A percentile compares a stretch with the other conserved stretches of the same genome.
These are phyloP conservation scores for Poecilia velifera DNA, from an alignment of 2,797 vertebrate species.

Conservation along the genomic window DNA sequence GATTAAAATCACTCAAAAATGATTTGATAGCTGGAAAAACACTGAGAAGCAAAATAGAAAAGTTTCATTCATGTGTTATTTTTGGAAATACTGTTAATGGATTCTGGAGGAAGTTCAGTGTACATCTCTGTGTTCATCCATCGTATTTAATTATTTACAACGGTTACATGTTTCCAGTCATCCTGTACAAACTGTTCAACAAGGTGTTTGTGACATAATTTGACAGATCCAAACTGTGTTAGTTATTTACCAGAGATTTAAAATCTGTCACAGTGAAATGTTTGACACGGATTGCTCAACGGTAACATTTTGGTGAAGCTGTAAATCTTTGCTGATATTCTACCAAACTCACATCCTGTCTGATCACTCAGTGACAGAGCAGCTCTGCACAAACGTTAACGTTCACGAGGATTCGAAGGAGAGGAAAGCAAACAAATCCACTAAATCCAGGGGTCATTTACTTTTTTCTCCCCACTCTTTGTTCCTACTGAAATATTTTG, in stretches of 20 bases:
- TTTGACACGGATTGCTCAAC: neutral
- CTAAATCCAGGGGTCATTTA: too few relatives aligned
- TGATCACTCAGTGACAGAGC: conserved; percentile 38
- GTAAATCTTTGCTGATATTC: conserved; percentile 4
- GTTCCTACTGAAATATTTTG: neutral
- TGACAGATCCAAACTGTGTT: neutral
- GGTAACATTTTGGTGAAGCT: conserved; percentile 16
- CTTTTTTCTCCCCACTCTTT: neutral
- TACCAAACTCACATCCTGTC: conserved; percentile 24
- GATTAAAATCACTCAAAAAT: neutral
- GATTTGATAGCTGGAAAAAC: neutral
- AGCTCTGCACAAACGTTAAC: conserved; percentile 7
- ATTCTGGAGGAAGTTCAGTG: neutral
- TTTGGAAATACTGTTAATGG: neutral
- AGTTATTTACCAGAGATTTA: conserved; percentile 1
- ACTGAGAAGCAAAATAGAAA: neutral
- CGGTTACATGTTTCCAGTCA: neutral
- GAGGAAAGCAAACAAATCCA: neutral
- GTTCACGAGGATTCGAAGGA: neutral
- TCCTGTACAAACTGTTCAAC: neutral
- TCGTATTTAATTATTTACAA: neutral
- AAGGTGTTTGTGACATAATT: neutral
- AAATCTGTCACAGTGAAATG: conserved; percentile 9
- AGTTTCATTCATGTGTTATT: neutral
- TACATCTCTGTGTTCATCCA: neutral